Conservation (phyloP, 2,888 invertebrate species). For the Deilephila porcellus region DNA sequence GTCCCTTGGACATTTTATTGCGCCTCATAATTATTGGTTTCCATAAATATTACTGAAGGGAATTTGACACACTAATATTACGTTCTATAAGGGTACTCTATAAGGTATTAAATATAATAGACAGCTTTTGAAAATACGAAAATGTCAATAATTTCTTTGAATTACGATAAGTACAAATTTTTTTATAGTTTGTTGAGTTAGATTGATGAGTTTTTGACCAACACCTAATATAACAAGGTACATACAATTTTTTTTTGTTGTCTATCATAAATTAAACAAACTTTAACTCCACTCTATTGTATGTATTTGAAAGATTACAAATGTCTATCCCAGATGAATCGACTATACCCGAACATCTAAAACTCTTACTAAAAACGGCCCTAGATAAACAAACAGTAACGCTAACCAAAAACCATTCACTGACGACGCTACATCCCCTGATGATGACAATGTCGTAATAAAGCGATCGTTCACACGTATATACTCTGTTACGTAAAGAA, state of each 20-base stretch:
- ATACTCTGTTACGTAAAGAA: constrained; percentile 43
- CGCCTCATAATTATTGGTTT: too few species aligned
- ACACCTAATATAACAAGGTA: too few species aligned
- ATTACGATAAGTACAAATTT: too few species aligned
- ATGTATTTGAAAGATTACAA: background rate
- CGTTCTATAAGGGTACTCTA: too few species aligned
- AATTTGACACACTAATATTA: too few species aligned
- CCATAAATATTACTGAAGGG: too few species aligned
- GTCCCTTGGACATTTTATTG: too few species aligned
- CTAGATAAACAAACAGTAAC: constrained; percentile 29
- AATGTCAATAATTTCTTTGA: too few species aligned
- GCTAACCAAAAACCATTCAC: constrained; percentile 35
- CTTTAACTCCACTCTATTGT: too few species aligned
- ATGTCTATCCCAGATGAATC: background rate
- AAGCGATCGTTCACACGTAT: constrained; percentile 43
- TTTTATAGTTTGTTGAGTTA: too few species aligned
- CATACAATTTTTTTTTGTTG: too few species aligned
- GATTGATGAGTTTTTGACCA: too few species aligned
- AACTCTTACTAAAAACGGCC: constrained; percentile 8
- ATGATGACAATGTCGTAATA: constrained; percentile 37
- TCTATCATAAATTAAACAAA: background rate
- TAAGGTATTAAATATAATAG: background rate
- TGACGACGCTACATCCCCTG: constrained; percentile 37
- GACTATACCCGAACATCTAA: background rate
- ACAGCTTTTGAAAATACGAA: background rate